A percentile compares a stretch with the other conserved stretches of the same genome.
phyloP scores from a whole-genome alignment of 2,113 vertebrate genomes.

The Lichenostomus cassidix region DNA sequence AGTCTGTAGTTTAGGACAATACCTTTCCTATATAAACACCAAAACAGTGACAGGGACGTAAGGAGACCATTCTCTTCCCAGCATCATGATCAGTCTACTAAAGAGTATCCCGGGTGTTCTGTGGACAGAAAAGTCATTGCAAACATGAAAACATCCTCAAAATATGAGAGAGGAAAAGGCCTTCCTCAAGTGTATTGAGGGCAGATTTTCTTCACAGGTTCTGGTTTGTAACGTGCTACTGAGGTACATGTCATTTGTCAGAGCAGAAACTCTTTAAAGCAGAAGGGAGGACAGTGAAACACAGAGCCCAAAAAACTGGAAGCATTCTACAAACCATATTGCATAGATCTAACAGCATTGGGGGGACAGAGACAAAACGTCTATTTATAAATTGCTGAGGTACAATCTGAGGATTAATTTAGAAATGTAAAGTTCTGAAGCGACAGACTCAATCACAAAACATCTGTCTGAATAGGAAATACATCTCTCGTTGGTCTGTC shows the following conservation, averaged over 20 bases:
- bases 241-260: background rate
- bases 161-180: background rate
- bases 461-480: background rate
- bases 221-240: background rate
- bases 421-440: background rate
- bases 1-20: background rate
- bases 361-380: background rate
- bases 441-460: background rate
- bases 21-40: background rate
- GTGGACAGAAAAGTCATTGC: background rate
- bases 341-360: background rate
- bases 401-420: background rate
- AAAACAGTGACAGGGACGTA: background rate
- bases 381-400: background rate
- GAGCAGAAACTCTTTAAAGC: background rate
- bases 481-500: background rate
- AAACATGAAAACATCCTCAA: background rate
- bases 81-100: background rate
- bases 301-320: background rate
- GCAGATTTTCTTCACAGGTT: background rate
- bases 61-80: fast-evolving
- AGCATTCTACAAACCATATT: background rate
- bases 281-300: background rate
- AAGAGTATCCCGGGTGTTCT: background rate
- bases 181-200: background rate